Percentiles rank a stretch among this genome's conserved stretches.
Conservation (phyloP, 2,888 invertebrate genomes). For the Caenorhabditis macrosperma region DNA sequence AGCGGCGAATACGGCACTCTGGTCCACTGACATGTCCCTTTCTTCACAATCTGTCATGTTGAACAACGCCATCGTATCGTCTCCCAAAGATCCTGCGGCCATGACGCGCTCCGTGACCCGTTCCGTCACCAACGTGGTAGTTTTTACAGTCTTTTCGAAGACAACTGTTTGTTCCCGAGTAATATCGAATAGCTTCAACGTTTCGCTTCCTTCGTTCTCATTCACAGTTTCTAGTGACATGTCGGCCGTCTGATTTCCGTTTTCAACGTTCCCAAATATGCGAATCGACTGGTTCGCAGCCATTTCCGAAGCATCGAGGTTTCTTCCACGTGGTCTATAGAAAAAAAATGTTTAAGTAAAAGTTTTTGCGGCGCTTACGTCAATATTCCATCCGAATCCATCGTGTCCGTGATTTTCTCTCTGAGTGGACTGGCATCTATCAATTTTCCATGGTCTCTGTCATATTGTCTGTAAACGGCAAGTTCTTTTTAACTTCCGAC, state of each 20-base stretch:
- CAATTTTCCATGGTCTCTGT: constrained; percentile 41
- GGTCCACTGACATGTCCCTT: constrained; percentile 21
- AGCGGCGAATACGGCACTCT: not conserved
- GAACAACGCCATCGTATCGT: constrained; percentile 24
- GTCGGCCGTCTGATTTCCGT: constrained; percentile 7
- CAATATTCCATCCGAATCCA: constrained; percentile 46
- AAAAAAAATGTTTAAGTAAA: not conserved
- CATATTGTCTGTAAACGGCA: constrained; percentile 21
- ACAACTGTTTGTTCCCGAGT: not conserved
- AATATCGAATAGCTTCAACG: constrained; percentile 7
- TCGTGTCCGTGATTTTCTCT: constrained; percentile 48
- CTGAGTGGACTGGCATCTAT: constrained; percentile 35
- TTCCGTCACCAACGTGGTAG: not conserved
- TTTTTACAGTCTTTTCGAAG: not conserved
- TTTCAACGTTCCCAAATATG: not conserved
- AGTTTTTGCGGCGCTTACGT: constrained; percentile 19
- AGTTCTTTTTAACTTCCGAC: not conserved
- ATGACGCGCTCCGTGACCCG: not conserved
- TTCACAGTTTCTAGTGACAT: constrained; percentile 37
- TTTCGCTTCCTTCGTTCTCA: not conserved
- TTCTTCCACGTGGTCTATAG: constrained; percentile 24
- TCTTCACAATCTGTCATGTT: constrained; percentile 10
- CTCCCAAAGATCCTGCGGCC: not conserved
- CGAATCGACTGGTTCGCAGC: not conserved
- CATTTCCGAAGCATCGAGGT: constrained; percentile 14